Evolutionary conservation across 2,113 vertebrate genomes (phyloP).

Genomic region (Epinephelus fuscoguttatus): DNA sequence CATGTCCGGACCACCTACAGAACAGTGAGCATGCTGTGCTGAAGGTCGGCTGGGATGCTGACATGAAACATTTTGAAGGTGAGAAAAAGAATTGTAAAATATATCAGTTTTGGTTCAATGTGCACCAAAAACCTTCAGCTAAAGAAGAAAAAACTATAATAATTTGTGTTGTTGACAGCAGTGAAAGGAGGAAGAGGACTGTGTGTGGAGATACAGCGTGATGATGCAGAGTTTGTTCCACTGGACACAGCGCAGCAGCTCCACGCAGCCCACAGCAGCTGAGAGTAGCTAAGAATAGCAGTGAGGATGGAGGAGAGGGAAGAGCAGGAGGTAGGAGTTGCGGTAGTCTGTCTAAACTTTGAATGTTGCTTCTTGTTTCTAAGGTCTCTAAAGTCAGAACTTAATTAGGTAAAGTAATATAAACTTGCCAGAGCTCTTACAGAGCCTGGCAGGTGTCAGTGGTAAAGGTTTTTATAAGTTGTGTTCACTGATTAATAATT

Average conservation of each 20-base stretch:
- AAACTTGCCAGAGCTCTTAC: neutral
- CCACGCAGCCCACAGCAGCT: too few relatives aligned
- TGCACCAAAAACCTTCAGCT: neutral
- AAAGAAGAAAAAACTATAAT: neutral
- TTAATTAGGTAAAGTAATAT: neutral
- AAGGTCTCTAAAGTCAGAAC: neutral
- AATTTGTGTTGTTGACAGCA: neutral
- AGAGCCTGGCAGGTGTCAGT: neutral
- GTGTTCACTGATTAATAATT: neutral
- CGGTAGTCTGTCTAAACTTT: neutral
- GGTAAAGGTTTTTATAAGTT: neutral
- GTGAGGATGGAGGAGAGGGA: neutral
- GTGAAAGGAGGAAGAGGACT: neutral
- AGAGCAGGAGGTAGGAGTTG: neutral
- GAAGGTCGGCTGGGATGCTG: neutral
- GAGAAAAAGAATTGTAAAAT: neutral
- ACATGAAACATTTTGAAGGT: slow-evolving; percentile 15
- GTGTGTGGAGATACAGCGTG: neutral
- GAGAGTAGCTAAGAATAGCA: slow-evolving; percentile 20
- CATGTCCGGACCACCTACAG: slow-evolving; percentile 5
- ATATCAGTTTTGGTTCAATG: neutral
- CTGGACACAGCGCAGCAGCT: neutral
- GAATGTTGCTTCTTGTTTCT: neutral
- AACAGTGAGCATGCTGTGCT: neutral
- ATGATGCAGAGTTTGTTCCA: slow-evolving; percentile 6